phyloP scores from a whole-genome alignment of 2,797 vertebrate species.

The Hyperoplus lanceolatus region DNA sequence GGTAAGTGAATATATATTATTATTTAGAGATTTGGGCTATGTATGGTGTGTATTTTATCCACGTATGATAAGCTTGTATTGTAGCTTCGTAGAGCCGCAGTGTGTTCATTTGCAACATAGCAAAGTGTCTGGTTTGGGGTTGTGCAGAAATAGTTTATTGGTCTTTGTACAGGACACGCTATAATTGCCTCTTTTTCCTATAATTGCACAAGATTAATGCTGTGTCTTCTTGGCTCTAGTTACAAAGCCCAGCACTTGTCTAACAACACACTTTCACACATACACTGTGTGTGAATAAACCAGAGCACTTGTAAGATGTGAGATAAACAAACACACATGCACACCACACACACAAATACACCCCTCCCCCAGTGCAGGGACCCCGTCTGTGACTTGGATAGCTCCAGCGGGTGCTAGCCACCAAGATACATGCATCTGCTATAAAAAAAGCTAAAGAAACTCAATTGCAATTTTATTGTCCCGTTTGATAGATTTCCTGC shows the following conservation, averaged over 20 bases:
- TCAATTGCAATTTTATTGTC: conserved; percentile 99
- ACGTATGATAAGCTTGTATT: conserved; percentile 16
- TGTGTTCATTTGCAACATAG: conserved; percentile 13
- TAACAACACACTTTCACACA: conserved; percentile 81
- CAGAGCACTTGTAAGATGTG: conserved; percentile 29
- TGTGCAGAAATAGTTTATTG: conserved; percentile 63
- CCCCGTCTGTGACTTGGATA: conserved; percentile 81
- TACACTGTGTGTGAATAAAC: conserved; percentile 49
- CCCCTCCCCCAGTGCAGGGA: conserved; percentile 15
- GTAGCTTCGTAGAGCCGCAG: neutral
- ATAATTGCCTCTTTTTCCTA: conserved; percentile 76
- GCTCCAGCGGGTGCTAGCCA: conserved; percentile 87
- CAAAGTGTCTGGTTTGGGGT: conserved; percentile 23
- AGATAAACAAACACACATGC: conserved; percentile 5
- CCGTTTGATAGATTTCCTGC: conserved; percentile 99
- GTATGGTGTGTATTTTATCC: conserved; percentile 7
- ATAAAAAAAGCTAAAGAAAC: conserved; percentile 99
- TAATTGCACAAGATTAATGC: conserved; percentile 86
- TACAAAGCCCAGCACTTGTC: conserved; percentile 72
- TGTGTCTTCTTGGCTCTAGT: conserved; percentile 76
- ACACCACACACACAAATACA: conserved; percentile 26
- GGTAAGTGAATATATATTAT: neutral
- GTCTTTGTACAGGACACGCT: conserved; percentile 58
- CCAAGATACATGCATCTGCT: conserved; percentile 95
- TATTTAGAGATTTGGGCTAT: neutral